phyloP scores from a whole-genome alignment of 2,888 invertebrate species.

The Xanthia icteritia region DNA sequence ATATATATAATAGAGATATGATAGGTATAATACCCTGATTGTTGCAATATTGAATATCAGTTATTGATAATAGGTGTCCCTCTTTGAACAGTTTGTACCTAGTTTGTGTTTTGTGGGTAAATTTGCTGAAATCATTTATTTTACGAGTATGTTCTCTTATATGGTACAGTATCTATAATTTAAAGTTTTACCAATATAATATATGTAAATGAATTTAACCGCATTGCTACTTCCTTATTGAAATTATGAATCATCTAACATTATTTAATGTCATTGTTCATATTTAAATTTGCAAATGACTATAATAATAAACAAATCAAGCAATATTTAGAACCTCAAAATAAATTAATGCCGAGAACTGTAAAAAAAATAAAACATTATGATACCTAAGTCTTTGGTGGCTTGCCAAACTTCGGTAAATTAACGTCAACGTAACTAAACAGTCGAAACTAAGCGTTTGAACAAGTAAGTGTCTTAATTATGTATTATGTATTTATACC shows the following conservation, averaged over 20 bases:
- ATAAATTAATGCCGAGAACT: constrained; percentile 25
- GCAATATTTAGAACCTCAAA: constrained; percentile 21
- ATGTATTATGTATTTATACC: constrained; percentile 47
- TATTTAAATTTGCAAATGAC: not conserved
- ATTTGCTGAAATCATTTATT: not conserved
- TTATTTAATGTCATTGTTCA: constrained; percentile 20
- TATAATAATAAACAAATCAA: constrained; percentile 37
- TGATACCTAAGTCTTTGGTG: constrained; percentile 54
- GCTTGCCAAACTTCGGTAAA: constrained; percentile 61
- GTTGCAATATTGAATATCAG: constrained; percentile 47
- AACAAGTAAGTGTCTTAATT: constrained; percentile 44
- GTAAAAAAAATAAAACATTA: constrained; percentile 42
- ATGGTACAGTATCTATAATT: constrained; percentile 1
- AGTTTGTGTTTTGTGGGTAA: constrained; percentile 11
- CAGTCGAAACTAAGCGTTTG: constrained; percentile 43
- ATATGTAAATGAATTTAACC: constrained; percentile 24
- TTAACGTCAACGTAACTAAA: constrained; percentile 40
- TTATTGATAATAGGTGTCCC: constrained; percentile 21
- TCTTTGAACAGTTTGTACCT: constrained; percentile 15
- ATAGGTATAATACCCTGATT: constrained; percentile 54
- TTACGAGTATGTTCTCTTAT: not conserved
- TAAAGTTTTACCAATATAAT: constrained; percentile 5
- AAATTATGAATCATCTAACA: constrained; percentile 34
- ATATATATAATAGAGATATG: constrained; percentile 55
- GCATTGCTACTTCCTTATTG: constrained; percentile 47